A percentile compares a stretch with the other conserved stretches of the same genome.
These are phyloP conservation scores for Sternarchorhynchus goeldii DNA, from an alignment of 2,797 vertebrate species.

Conservation along the genomic window DNA sequence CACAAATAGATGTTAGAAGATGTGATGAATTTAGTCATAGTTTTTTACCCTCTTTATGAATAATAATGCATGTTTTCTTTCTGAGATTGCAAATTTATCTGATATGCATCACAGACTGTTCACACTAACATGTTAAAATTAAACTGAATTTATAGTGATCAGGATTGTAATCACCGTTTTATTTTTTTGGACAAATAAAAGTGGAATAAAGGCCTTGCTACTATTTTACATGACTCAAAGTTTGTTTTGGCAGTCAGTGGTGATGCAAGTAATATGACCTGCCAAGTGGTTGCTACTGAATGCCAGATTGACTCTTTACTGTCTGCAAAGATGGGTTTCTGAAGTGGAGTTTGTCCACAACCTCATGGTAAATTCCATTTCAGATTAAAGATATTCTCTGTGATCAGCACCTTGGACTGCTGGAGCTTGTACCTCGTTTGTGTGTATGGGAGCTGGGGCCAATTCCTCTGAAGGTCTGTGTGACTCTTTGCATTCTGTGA, in stretches of 20 bases:
- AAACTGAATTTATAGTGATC: too few relatives aligned
- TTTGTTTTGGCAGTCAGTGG: neutral
- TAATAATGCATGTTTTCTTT: slow-evolving; percentile 27
- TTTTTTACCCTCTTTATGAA: slow-evolving; percentile 42
- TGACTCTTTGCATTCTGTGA: neutral
- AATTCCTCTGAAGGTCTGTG: neutral
- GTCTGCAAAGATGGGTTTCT: slow-evolving; percentile 8
- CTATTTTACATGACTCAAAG: neutral
- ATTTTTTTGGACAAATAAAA: too few relatives aligned
- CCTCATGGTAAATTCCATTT: too few relatives aligned
- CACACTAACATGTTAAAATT: too few relatives aligned
- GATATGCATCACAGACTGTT: slow-evolving; percentile 4
- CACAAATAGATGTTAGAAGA: slow-evolving; percentile 46
- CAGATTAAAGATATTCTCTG: slow-evolving; percentile 1
- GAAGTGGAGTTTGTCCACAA: slow-evolving; percentile 4
- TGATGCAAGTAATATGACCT: neutral
- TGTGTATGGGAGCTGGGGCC: neutral
- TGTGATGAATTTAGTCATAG: slow-evolving; percentile 17
- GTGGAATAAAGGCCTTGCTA: too few relatives aligned
- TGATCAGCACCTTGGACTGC: neutral
- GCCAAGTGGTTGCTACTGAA: neutral
- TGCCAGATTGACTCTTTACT: slow-evolving; percentile 23
- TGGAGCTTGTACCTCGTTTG: too few relatives aligned
- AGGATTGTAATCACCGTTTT: too few relatives aligned
- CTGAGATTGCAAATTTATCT: slow-evolving; percentile 15